phyloP scores from a whole-genome alignment of 2,797 vertebrate genomes.

The Acrocephalus scirpaceus region DNA sequence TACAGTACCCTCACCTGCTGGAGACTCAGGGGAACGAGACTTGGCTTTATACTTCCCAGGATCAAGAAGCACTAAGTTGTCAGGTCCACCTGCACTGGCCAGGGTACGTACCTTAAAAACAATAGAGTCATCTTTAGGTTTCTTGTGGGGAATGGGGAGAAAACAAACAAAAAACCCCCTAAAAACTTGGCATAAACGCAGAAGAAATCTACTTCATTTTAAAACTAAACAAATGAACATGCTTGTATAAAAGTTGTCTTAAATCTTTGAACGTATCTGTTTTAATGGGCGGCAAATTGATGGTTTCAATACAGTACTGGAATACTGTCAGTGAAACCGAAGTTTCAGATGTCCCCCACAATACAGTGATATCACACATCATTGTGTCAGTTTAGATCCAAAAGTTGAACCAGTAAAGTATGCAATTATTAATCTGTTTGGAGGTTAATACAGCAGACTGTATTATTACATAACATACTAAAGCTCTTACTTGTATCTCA shows the following conservation, averaged over 20 bases:
- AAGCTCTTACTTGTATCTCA: slow-evolving; percentile 92
- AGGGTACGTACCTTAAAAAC: slow-evolving; percentile 91
- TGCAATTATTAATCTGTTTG: background rate
- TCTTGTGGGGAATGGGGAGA: background rate
- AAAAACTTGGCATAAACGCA: background rate
- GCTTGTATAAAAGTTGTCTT: background rate
- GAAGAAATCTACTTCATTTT: background rate
- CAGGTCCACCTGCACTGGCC: slow-evolving; percentile 94
- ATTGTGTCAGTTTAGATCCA: background rate
- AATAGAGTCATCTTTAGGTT: background rate
- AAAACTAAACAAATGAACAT: background rate
- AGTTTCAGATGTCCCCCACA: background rate
- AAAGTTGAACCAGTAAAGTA: background rate
- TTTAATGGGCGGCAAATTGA: background rate
- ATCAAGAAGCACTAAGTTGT: slow-evolving; percentile 94
- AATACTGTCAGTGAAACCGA: background rate
- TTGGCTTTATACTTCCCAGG: slow-evolving; percentile 92
- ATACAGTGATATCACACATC: background rate
- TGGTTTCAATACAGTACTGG: background rate
- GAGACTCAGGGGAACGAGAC: slow-evolving; percentile 84
- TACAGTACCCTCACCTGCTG: slow-evolving; percentile 79
- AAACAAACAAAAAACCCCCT: rapidly evolving
- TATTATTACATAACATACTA: background rate
- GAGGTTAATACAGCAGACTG: background rate
- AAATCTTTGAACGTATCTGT: background rate